phyloP scores from a whole-genome alignment of 1,140 invertebrate genomes.

The Leptinotarsa lineolata region DNA sequence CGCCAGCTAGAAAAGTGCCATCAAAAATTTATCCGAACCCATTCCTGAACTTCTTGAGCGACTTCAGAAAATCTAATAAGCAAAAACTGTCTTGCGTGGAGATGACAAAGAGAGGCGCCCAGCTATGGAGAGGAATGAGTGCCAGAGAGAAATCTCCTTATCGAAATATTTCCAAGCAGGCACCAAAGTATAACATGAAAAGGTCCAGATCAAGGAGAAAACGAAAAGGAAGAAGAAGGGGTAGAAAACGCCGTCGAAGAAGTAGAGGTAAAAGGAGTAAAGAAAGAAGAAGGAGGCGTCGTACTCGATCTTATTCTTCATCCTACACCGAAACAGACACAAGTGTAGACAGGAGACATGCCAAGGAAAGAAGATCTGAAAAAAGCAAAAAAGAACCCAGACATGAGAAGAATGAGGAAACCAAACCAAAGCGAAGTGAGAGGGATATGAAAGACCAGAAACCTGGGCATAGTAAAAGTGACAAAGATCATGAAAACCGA shows the following conservation, averaged over 20 bases:
- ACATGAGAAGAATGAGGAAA: not conserved
- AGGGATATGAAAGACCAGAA: not conserved
- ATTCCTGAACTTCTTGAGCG: constrained; percentile 13
- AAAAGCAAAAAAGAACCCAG: not conserved
- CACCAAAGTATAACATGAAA: not conserved
- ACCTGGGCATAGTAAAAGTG: not conserved
- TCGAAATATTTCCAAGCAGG: constrained; percentile 13
- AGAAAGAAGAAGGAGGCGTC: not conserved
- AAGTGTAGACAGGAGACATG: not conserved
- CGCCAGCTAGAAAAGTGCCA: not conserved
- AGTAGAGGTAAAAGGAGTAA: not conserved
- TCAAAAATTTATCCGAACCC: constrained; percentile 4
- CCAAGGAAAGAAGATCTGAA: not conserved
- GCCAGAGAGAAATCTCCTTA: constrained; percentile 19
- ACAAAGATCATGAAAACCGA: constrained; percentile 1
- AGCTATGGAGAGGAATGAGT: constrained; percentile 17
- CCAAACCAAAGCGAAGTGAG: not conserved
- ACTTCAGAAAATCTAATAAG: constrained; percentile 16
- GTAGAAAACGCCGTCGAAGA: not conserved
- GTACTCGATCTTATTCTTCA: constrained; percentile 1
- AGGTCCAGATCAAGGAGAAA: not conserved
- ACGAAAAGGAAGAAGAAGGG: not conserved
- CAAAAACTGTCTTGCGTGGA: not conserved
- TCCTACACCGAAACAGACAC: not conserved
- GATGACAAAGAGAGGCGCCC: constrained; percentile 5